These are phyloP conservation scores for Monochamus saltuarius DNA, from an alignment of 1,140 invertebrate genomes.

Conservation along the genomic window DNA sequence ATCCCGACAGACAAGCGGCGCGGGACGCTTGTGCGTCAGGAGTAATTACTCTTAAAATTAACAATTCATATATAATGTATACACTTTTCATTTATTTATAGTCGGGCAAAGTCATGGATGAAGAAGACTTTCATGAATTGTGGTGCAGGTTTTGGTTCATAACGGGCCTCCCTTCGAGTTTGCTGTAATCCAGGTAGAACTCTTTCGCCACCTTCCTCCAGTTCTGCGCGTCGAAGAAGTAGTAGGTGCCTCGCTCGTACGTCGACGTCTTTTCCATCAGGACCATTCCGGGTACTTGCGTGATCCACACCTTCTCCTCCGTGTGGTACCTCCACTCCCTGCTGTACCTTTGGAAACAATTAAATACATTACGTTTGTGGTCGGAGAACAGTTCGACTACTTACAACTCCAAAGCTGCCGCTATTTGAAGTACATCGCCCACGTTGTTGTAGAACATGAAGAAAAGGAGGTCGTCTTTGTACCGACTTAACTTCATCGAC, in stretches of 20 bases:
- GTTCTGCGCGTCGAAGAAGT: constrained; percentile 96
- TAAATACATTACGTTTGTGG: background rate
- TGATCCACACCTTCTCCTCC: constrained; percentile 99
- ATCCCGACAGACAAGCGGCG: constrained; percentile 37
- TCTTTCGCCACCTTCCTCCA: constrained; percentile 96
- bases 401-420: constrained; percentile 95
- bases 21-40: constrained; percentile 31
- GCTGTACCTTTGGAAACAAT: constrained; percentile 70
- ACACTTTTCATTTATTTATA: constrained; percentile 54
- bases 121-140: constrained; percentile 34
- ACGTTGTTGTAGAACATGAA: constrained; percentile 99
- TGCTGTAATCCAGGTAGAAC: constrained; percentile 96
- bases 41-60: constrained; percentile 40
- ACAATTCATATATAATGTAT: constrained; percentile 45
- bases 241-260: constrained; percentile 97
- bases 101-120: constrained; percentile 42
- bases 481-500: constrained; percentile 91
- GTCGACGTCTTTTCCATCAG: constrained; percentile 91
- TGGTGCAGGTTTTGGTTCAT: constrained; percentile 45
- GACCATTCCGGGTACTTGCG: constrained; percentile 89
- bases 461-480: constrained; percentile 98
- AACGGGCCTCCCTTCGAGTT: constrained; percentile 85
- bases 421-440: constrained; percentile 95
- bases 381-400: constrained; percentile 49
- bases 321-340: constrained; percentile 99